These are phyloP conservation scores for Trichogramma evanescens DNA, from an alignment of 2,888 invertebrate genomes.

Conservation along the genomic window DNA sequence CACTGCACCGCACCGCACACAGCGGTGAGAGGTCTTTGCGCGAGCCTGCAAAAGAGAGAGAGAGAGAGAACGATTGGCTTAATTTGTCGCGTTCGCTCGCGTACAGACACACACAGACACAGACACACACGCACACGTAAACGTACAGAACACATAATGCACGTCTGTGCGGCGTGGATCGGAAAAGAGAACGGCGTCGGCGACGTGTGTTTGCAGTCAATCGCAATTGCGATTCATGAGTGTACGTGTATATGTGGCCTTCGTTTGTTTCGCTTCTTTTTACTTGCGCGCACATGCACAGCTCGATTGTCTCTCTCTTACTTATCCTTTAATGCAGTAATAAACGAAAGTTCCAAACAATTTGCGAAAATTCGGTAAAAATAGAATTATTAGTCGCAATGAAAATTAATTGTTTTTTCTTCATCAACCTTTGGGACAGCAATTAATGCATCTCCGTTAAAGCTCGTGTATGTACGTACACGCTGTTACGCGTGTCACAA, in stretches of 20 bases:
- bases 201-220: slow-evolving; percentile 10
- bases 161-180: neutral
- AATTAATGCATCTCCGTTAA: too few relatives aligned
- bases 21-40: slow-evolving; percentile 29
- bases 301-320: slow-evolving; percentile 20
- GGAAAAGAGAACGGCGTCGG: slow-evolving; percentile 22
- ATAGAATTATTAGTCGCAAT: too few relatives aligned
- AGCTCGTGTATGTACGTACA: too few relatives aligned
- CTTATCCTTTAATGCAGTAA: neutral
- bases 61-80: slow-evolving; percentile 27
- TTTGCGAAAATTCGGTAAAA: too few relatives aligned
- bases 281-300: slow-evolving; percentile 10
- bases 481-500: too few relatives aligned
- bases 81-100: slow-evolving; percentile 24
- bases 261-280: neutral
- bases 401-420: too few relatives aligned
- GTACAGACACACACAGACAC: neutral
- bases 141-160: slow-evolving; percentile 5
- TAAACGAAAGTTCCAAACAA: too few relatives aligned
- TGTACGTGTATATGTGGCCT: slow-evolving; percentile 2
- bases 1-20: slow-evolving; percentile 4
- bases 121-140: neutral
- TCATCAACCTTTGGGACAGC: too few relatives aligned
- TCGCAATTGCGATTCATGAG: slow-evolving; percentile 12
- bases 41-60: slow-evolving; percentile 23